Percentiles rank a stretch among this genome's conserved stretches.
Conservation (phyloP, 2,797 vertebrate species). For the Notolepis coatsorum region DNA sequence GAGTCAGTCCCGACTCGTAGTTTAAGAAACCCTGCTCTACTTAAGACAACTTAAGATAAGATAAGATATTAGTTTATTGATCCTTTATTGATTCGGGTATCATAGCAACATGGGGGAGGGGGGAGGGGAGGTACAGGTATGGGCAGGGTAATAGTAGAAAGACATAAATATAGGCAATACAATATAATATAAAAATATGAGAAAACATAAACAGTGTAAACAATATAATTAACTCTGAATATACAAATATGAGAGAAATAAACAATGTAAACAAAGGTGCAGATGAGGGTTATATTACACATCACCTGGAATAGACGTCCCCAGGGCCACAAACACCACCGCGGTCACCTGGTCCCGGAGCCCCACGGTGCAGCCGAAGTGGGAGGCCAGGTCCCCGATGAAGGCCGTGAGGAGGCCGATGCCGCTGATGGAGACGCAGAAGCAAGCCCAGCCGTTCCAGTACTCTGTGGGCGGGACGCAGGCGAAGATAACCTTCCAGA, state of each 20-base stretch:
- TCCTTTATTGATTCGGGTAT: too few species aligned
- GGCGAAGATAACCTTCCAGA: constrained; percentile 94
- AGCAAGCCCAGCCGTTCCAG: constrained; percentile 94
- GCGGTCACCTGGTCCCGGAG: constrained; percentile 90
- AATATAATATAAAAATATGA: too few species aligned
- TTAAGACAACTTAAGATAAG: too few species aligned
- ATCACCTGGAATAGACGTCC: constrained; percentile 90
- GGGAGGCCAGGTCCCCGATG: constrained; percentile 90
- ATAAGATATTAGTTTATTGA: too few species aligned
- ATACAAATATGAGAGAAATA: not conserved
- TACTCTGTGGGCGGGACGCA: constrained; percentile 91
- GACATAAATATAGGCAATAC: too few species aligned
- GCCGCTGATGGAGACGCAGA: constrained; percentile 85
- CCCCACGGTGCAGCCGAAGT: constrained; percentile 93
- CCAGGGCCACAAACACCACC: constrained; percentile 91
- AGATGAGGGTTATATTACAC: not conserved
- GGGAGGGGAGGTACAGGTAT: too few species aligned
- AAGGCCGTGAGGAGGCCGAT: constrained; percentile 85
- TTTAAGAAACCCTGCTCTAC: too few species aligned
- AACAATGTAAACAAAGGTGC: not conserved
- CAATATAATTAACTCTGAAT: too few species aligned
- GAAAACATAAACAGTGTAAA: too few species aligned
- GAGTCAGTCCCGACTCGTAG: too few species aligned
- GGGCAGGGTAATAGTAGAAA: too few species aligned
- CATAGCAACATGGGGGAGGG: too few species aligned